Base-by-base conservation (phyloP, 2,113 vertebrate genomes). In the Rattus rattus region DNA sequence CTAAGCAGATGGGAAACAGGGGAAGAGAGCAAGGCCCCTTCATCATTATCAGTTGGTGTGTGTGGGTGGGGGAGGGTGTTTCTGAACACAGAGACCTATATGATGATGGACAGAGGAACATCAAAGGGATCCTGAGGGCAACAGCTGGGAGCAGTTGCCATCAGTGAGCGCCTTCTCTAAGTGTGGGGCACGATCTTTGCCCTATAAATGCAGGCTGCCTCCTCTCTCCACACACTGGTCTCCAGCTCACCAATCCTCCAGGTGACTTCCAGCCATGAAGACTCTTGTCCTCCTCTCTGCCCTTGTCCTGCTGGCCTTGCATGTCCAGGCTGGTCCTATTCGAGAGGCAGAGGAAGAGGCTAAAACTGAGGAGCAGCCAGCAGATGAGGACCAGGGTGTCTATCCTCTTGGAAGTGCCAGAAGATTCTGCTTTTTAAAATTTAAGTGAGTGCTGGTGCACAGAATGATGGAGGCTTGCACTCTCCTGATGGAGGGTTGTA, bases 151-250 rank as follows among this genome's bases (percentile, higher is more conserved):
- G 5, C 20, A 13, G 13, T 7, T 7, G 19, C 22, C 13, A 17
- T 22, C 56, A 63, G 16, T 6, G 22, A 17, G 2, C 30, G 4
- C 17, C 17, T 6, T 20, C 30, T 24, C 73, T 69, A 7, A 2
- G 36, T 10, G 24, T 20, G 20, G 22, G 1, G 0, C 2, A 2
- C 1, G 20, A 43, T n/a, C 11, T 28, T 13, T 2, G 3, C 2
- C 13, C n/a, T 52, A 49, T 59, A 88, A 43, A 56, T 24, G 13
- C 11, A 63, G n/a, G 5, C 7, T 5, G 0, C 5, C n/a, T 19
- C 1, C 26, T 11, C 1, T 54, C 24, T 1, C 69, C 36, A 22
- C 81, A 61, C 54, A 33, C 49, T 3, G 24, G 54, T 3, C 7
- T 3, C 30, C 69, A 39, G 54, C 3, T n/a, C 52, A 33, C 0